These are phyloP conservation scores for Brachirus orientalis DNA, from an alignment of 2,113 vertebrate genomes.

Conservation along the genomic window DNA sequence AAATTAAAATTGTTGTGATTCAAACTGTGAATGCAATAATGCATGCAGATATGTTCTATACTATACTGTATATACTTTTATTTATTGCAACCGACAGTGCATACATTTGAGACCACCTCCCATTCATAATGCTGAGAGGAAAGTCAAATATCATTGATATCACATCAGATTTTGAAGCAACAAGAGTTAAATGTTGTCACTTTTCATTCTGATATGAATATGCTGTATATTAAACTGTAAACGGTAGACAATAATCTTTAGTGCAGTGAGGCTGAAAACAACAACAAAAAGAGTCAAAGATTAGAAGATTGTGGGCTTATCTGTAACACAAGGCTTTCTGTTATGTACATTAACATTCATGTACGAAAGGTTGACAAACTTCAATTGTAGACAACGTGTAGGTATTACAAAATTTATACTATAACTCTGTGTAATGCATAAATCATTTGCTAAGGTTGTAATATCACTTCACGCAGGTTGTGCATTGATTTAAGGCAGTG, in stretches of 20 bases:
- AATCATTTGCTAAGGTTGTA: constrained; percentile 44
- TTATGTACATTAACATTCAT: constrained; percentile 11
- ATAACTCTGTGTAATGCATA: constrained; percentile 38
- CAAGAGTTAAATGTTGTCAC: constrained; percentile 8
- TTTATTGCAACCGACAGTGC: neutral
- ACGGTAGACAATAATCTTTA: constrained; percentile 3
- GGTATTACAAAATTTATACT: constrained; percentile 31
- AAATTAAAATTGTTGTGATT: neutral
- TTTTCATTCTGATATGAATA: neutral
- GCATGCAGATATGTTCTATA: neutral
- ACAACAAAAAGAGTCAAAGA: constrained; percentile 23
- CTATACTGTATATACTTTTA: neutral
- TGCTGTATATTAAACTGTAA: neutral
- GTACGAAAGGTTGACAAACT: constrained; percentile 19
- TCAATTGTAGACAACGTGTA: constrained; percentile 22
- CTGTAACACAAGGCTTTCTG: constrained; percentile 19
- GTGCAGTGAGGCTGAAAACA: constrained; percentile 8
- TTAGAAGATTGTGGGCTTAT: constrained; percentile 34
- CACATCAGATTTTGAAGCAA: neutral
- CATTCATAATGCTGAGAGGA: neutral
- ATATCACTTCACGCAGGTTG: constrained; percentile 28
- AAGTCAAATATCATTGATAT: neutral
- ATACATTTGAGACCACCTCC: neutral
- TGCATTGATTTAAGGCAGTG: constrained; percentile 36
- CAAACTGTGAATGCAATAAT: neutral